These are phyloP conservation scores for Radopholus similis DNA, from an alignment of 1,140 invertebrate species.

Conservation along the genomic window DNA sequence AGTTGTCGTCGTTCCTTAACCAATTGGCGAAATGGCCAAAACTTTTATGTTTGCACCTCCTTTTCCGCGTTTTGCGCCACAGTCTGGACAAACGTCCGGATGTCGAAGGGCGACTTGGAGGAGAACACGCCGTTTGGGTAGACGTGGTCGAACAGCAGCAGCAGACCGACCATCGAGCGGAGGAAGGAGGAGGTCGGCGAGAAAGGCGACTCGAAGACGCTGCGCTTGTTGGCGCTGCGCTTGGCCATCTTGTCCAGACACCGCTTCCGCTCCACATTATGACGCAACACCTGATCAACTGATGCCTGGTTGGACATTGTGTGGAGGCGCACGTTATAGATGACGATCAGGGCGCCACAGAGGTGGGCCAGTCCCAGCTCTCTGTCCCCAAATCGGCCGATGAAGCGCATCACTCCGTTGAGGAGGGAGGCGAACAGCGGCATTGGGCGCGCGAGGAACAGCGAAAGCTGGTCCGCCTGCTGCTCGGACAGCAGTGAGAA, in stretches of 20 bases:
- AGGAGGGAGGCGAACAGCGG: slow-evolving; percentile 3
- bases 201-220: no score
- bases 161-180: slow-evolving; percentile 10
- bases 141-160: slow-evolving; percentile 8
- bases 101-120: slow-evolving; percentile 6
- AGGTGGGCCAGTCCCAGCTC: slow-evolving; percentile 7
- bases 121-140: slow-evolving; percentile 1
- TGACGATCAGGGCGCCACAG: slow-evolving; percentile 7
- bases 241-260: background rate
- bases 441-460: slow-evolving; percentile 2
- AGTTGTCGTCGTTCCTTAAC: background rate
- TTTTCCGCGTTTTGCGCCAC: background rate
- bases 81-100: background rate
- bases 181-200: no score
- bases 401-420: slow-evolving; percentile 5
- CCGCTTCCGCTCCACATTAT: background rate
- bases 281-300: no score
- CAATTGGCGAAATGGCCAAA: background rate
- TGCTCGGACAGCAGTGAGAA: background rate
- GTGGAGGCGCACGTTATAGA: slow-evolving; percentile 17
- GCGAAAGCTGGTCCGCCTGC: slow-evolving; percentile 9
- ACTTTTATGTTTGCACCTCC: background rate
- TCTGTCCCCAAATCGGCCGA: background rate
- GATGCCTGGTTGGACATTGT: no score
- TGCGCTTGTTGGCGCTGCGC: no score